phyloP scores from a whole-genome alignment of 2,113 vertebrate species.

The Propithecus coquereli region DNA sequence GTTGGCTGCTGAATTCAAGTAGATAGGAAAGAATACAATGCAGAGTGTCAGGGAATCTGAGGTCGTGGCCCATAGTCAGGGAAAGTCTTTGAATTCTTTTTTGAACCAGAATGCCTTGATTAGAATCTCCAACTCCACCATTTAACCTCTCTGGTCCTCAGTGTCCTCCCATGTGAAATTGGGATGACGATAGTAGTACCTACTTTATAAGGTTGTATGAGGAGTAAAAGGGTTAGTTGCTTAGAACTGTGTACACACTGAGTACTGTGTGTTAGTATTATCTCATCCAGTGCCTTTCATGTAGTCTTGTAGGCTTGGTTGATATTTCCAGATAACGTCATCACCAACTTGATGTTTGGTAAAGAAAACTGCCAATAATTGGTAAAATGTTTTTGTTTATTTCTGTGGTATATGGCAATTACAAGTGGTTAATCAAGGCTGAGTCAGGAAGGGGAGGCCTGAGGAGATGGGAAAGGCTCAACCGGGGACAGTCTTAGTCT shows the following conservation, averaged over 20 bases:
- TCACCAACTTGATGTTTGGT: not conserved
- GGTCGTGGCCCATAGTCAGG: not conserved
- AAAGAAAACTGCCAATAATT: not conserved
- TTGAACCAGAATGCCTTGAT: slow-evolving; percentile 42
- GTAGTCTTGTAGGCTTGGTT: not conserved
- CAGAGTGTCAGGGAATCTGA: not conserved
- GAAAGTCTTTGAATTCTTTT: slow-evolving; percentile 12
- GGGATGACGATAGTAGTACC: not conserved
- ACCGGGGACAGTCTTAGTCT: not conserved
- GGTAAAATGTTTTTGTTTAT: not conserved
- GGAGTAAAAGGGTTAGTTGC: not conserved
- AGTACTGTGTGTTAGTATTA: not conserved
- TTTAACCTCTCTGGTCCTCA: not conserved
- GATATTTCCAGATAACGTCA: not conserved
- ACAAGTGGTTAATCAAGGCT: not conserved
- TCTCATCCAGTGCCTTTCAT: not conserved
- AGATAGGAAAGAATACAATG: slow-evolving; percentile 54
- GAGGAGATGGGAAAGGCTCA: not conserved
- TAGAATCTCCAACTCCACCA: not conserved
- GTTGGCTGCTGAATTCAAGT: not conserved
- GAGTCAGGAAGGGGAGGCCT: not conserved
- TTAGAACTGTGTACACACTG: not conserved
- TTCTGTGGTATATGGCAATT: not conserved
- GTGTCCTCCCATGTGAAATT: not conserved
- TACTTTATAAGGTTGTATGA: not conserved